Conservation (phyloP, 2,113 vertebrate species). For the Microtus montanus region DNA sequence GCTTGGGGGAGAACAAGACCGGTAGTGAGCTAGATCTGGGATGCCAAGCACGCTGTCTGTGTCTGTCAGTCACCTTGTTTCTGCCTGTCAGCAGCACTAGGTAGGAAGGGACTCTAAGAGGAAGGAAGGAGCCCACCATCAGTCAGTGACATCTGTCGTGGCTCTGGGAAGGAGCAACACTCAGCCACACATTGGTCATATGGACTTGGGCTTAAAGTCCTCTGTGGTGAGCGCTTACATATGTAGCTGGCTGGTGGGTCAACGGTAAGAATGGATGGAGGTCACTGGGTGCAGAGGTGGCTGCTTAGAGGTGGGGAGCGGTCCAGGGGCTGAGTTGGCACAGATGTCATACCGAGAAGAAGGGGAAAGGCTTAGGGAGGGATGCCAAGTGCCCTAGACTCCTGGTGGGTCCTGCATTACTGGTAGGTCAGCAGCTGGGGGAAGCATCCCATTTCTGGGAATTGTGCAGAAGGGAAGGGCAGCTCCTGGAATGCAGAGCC, state of each 20-base stretch:
- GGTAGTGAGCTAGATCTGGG: not conserved
- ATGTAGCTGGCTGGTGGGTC: not conserved
- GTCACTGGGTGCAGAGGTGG: not conserved
- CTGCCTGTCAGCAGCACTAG: not conserved
- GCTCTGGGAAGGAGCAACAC: not conserved
- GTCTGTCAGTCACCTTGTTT: not conserved
- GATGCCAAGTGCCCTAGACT: slow-evolving; percentile 31
- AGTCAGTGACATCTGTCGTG: not conserved
- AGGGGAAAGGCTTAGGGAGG: not conserved
- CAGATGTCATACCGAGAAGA: not conserved
- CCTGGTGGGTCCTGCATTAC: not conserved
- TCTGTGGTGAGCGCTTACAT: not conserved
- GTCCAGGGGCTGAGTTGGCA: not conserved
- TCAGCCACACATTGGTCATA: not conserved
- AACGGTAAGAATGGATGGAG: not conserved
- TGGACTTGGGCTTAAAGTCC: not conserved
- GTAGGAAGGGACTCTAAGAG: not conserved
- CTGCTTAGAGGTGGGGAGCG: not conserved
- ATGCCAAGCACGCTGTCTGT: not conserved
- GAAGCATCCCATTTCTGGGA: slow-evolving; percentile 78
- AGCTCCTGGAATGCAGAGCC: slow-evolving; percentile 73
- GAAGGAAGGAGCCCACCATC: not conserved
- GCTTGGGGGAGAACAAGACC: not conserved
- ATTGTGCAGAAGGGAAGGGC: slow-evolving; percentile 80
- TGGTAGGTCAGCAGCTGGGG: slow-evolving; percentile 32